Conservation (phyloP, 2,888 invertebrate genomes). For the Teinopalpus imperialis region DNA sequence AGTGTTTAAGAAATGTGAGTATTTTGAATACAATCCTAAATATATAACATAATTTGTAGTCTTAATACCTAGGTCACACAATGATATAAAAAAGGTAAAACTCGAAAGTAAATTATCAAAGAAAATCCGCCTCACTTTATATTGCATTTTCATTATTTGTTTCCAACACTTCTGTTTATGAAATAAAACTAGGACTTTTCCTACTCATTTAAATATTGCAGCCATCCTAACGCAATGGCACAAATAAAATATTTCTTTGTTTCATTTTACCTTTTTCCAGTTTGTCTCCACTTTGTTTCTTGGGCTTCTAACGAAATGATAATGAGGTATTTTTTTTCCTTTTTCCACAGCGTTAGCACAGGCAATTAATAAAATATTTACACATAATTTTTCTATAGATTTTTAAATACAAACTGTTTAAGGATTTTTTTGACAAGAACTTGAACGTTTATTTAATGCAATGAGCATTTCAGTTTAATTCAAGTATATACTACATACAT, state of each 20-base stretch:
- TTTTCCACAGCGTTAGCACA: neutral
- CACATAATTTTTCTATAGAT: too few species aligned
- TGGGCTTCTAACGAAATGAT: conserved; percentile 18
- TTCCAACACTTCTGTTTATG: conserved; percentile 1
- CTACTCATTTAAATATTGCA: conserved; percentile 8
- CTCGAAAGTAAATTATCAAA: neutral
- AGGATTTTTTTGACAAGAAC: too few species aligned
- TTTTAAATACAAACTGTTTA: too few species aligned
- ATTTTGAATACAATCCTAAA: too few species aligned
- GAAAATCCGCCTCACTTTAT: conserved; percentile 2
- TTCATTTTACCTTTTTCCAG: conserved; percentile 20
- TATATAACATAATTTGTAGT: too few species aligned
- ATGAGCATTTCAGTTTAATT: too few species aligned
- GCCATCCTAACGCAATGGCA: conserved; percentile 16
- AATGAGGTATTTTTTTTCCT: conserved; percentile 19
- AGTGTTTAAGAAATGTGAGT: too few species aligned
- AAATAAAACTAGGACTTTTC: conserved; percentile 3
- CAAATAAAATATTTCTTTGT: conserved; percentile 25
- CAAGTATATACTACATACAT: too few species aligned
- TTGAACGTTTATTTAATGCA: too few species aligned
- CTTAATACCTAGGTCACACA: too few species aligned
- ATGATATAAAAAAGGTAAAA: too few species aligned
- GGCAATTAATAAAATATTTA: conserved; percentile 18
- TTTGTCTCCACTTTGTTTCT: conserved; percentile 19
- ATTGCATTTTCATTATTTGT: conserved; percentile 6